phyloP scores from a whole-genome alignment of 2,797 vertebrate genomes.

The Hippoglossus hippoglossus region DNA sequence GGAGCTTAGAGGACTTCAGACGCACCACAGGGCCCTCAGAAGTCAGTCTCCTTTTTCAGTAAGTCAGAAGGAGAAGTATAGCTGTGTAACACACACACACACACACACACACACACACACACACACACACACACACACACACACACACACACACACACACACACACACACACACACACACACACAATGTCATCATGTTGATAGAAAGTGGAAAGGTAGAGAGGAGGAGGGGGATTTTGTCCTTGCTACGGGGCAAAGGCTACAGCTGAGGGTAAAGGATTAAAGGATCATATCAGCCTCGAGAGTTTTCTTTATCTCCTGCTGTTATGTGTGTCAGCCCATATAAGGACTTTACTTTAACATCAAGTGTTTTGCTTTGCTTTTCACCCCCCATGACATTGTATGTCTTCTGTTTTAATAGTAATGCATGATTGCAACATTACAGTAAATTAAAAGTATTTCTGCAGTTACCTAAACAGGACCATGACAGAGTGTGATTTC shows the following conservation, averaged over 20 bases:
- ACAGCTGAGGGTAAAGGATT: slow-evolving; percentile 63
- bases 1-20: slow-evolving; percentile 72
- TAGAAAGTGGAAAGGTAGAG: slow-evolving; percentile 29
- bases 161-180: slow-evolving; percentile 35
- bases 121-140: slow-evolving; percentile 15
- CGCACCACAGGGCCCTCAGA: slow-evolving; percentile 58
- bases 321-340: slow-evolving; percentile 43
- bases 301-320: slow-evolving; percentile 51
- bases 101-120: slow-evolving; percentile 20
- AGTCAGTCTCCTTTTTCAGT: slow-evolving; percentile 60
- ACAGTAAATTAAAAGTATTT: neutral
- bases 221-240: slow-evolving; percentile 54
- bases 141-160: slow-evolving; percentile 32
- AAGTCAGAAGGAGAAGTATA: slow-evolving; percentile 53
- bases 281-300: slow-evolving; percentile 63
- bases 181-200: slow-evolving; percentile 41
- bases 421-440: neutral
- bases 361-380: slow-evolving; percentile 21
- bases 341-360: slow-evolving; percentile 34
- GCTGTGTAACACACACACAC: slow-evolving; percentile 26
- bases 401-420: neutral
- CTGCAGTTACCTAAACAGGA: neutral
- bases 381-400: slow-evolving; percentile 16
- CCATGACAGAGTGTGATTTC: neutral
- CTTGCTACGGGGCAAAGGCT: slow-evolving; percentile 66